These are phyloP conservation scores for Coleophora flavipennella DNA, from an alignment of 2,888 invertebrate species.

Conservation along the genomic window DNA sequence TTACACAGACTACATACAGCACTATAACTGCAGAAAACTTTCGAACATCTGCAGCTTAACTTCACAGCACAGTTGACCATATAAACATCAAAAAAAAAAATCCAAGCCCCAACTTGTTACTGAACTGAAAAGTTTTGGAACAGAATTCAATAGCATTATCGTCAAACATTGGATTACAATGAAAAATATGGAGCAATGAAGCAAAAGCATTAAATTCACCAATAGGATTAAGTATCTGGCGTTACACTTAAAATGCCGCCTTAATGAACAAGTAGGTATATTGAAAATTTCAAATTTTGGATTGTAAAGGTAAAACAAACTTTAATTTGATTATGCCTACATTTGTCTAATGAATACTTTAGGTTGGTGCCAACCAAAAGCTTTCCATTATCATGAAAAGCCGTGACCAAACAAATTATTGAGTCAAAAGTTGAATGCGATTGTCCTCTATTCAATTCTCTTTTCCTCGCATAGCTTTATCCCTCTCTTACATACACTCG, in stretches of 20 bases:
- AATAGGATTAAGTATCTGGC: slow-evolving; percentile 42
- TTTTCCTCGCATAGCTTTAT: slow-evolving; percentile 16
- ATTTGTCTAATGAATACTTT: background rate
- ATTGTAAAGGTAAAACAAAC: no score
- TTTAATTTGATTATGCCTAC: no score
- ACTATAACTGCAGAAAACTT: no score
- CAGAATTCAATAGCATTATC: no score
- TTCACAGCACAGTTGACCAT: no score
- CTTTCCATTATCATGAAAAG: slow-evolving; percentile 25
- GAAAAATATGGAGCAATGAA: slow-evolving; percentile 23
- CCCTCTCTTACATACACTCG: slow-evolving; percentile 34
- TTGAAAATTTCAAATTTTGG: no score
- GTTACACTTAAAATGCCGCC: slow-evolving; percentile 46
- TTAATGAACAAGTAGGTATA: no score
- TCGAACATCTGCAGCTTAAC: no score
- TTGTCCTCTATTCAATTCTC: slow-evolving; percentile 11
- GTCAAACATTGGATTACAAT: slow-evolving; percentile 17
- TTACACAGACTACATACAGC: no score
- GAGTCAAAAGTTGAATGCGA: slow-evolving; percentile 34
- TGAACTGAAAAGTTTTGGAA: no score
- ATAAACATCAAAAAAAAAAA: no score
- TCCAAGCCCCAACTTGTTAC: no score
- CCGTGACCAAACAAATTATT: slow-evolving; percentile 40
- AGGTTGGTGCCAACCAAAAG: slow-evolving; percentile 9
- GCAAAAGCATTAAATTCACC: slow-evolving; percentile 29